Evolutionary conservation across 2,888 invertebrate genomes (phyloP).

Genomic region (Leptothorax acervorum): DNA sequence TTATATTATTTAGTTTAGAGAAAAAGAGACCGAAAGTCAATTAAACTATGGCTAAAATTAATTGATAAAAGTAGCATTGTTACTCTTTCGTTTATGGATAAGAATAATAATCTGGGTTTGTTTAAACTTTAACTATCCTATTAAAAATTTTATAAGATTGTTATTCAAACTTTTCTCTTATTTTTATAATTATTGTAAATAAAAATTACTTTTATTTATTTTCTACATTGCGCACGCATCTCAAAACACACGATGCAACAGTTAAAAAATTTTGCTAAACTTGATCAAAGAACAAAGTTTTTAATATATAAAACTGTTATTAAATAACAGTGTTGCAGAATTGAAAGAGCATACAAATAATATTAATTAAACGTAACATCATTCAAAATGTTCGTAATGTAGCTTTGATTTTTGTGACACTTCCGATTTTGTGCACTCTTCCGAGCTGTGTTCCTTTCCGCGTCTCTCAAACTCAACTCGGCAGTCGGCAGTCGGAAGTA

Average conservation of each 20-base stretch:
- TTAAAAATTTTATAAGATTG: background rate
- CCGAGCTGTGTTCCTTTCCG: background rate
- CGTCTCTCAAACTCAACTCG: background rate
- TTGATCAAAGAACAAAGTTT: background rate
- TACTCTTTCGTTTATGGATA: background rate
- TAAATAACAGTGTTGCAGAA: background rate
- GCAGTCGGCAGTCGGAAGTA: constrained; percentile 67
- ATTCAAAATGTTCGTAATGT: background rate
- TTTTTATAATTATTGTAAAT: background rate
- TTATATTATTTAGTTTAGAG: background rate
- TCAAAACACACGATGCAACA: background rate
- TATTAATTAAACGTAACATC: background rate
- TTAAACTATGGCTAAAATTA: background rate
- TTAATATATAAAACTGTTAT: background rate
- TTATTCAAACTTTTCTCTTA: background rate
- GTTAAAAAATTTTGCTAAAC: background rate
- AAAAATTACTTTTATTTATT: too few relatives aligned
- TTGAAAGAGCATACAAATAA: background rate
- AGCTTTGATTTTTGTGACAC: background rate
- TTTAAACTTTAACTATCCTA: background rate
- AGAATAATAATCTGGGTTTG: background rate
- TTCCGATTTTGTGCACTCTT: background rate
- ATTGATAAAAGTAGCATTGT: background rate
- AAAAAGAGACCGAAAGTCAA: background rate
- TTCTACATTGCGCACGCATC: background rate